These are phyloP conservation scores for human DNA, from an alignment of 2,113 vertebrate species.

Conservation along the genomic window DNA sequence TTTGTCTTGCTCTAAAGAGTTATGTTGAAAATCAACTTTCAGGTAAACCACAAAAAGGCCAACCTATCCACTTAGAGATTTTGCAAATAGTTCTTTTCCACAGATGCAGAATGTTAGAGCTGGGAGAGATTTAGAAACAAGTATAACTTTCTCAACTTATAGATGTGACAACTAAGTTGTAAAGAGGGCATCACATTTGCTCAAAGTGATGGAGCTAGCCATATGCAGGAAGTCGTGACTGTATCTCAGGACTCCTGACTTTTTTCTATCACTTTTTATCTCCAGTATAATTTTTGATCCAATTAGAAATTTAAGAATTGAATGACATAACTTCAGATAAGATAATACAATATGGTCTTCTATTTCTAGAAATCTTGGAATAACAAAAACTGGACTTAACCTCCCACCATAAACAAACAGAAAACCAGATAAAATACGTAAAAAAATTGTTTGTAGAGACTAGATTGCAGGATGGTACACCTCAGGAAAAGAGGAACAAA, in stretches of 20 bases:
- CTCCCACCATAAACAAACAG: neutral
- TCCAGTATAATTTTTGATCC: neutral
- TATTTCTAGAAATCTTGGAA: conserved; percentile 9
- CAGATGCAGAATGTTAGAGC: neutral
- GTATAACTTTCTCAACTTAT: neutral
- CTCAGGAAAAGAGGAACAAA: neutral
- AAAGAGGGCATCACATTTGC: neutral
- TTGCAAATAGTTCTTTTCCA: neutral
- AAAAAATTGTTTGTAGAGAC: neutral
- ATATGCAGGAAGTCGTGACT: neutral
- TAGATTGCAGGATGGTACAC: neutral
- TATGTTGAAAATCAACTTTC: conserved; percentile 34
- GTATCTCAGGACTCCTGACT: neutral
- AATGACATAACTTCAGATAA: neutral
- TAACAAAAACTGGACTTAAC: neutral
- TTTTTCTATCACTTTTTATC: neutral
- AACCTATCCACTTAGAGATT: neutral
- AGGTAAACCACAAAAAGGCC: neutral
- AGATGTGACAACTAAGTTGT: neutral
- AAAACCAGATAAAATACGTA: conserved; percentile 6
- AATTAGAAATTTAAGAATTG: neutral
- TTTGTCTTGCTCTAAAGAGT: conserved; percentile 23
- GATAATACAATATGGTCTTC: neutral
- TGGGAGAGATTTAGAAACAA: neutral
- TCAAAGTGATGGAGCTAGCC: neutral